Conservation (phyloP, 2,113 vertebrate species). For the Empidonax alnorum region DNA sequence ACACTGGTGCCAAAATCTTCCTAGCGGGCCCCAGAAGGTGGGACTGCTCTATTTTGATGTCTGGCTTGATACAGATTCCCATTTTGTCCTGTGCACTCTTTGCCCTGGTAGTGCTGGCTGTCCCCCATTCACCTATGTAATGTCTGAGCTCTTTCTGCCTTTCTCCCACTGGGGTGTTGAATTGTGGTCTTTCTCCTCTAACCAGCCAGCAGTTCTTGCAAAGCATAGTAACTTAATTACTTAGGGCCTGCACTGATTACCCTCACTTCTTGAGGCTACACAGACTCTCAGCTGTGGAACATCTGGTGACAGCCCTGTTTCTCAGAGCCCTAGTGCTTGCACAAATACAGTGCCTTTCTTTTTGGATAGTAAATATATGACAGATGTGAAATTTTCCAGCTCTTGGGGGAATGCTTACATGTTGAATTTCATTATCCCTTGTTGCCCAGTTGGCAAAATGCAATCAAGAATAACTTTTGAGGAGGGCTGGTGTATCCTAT, state of each 20-base stretch:
- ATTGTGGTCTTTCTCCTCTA: background rate
- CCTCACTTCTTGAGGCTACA: constrained; percentile 8
- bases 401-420: background rate
- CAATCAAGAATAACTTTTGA: constrained; percentile 15
- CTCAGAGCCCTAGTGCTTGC: background rate
- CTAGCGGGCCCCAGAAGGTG: background rate
- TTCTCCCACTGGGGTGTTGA: background rate
- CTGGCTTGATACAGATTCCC: background rate
- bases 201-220: background rate
- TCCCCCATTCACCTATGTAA: background rate
- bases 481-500: background rate
- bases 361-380: background rate
- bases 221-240: constrained; percentile 28
- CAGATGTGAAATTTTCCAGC: constrained; percentile 25
- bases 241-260: constrained; percentile 4
- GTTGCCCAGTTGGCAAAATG: background rate
- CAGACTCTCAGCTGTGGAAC: background rate
- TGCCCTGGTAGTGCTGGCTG: background rate
- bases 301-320: constrained; percentile 20
- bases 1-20: background rate
- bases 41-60: background rate
- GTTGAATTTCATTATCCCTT: background rate
- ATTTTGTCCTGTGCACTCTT: background rate
- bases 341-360: constrained; percentile 3
- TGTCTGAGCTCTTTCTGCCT: background rate